Evolutionary conservation across 1,140 invertebrate species (phyloP).

Genomic region (Augochlora pura): DNA sequence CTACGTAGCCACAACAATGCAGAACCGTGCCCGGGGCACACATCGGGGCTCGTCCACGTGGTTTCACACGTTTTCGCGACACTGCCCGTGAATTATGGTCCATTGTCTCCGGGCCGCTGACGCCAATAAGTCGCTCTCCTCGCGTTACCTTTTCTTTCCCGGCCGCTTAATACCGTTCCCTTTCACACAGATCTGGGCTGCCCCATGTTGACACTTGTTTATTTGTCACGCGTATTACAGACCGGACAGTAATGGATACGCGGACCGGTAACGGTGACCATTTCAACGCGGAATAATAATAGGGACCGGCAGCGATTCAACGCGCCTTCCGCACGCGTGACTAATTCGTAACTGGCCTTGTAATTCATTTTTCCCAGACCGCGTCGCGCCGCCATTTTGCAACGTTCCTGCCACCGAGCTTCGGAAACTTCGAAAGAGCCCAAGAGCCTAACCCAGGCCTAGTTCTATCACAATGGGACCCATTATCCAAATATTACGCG

Average conservation of each 20-base stretch:
- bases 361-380: constrained; percentile 36
- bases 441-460: not conserved
- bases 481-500: not conserved
- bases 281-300: constrained; percentile 33
- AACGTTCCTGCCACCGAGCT: no score
- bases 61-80: constrained; percentile 25
- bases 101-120: constrained; percentile 1
- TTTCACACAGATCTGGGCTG: constrained; percentile 18
- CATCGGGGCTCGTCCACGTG: not conserved
- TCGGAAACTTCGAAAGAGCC: no score
- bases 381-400: constrained; percentile 2
- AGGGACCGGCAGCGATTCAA: constrained; percentile 11
- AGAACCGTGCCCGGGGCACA: not conserved
- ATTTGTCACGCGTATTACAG: constrained; percentile 40
- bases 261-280: not conserved
- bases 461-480: not conserved
- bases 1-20: not conserved
- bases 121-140: constrained; percentile 2
- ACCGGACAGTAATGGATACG: constrained; percentile 42
- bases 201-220: constrained; percentile 43
- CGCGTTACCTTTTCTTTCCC: constrained; percentile 15
- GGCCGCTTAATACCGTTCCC: constrained; percentile 8
- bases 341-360: constrained; percentile 33
- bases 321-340: constrained; percentile 7
- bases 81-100: constrained; percentile 2